Percentiles rank a stretch among this genome's conserved stretches.
Conservation (phyloP, 2,113 vertebrate species). For the Plecotus auritus region DNA sequence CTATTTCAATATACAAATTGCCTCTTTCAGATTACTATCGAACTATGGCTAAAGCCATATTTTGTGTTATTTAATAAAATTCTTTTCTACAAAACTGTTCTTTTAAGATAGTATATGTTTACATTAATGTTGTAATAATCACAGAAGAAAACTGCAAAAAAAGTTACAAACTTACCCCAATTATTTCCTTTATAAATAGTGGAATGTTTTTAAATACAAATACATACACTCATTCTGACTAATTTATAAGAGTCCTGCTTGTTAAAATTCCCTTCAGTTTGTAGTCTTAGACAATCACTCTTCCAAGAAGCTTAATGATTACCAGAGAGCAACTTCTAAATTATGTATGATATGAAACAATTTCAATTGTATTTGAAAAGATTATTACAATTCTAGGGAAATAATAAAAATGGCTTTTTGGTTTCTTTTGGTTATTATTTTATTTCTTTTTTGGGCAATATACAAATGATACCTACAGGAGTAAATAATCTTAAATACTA, state of each 20-base stretch:
- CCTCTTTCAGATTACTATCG: neutral
- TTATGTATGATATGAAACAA: neutral
- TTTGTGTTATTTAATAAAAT: slow-evolving; percentile 8
- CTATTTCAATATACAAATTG: neutral
- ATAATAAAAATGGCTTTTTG: neutral
- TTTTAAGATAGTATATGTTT: slow-evolving; percentile 34
- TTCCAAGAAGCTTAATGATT: neutral
- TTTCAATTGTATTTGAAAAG: slow-evolving; percentile 34
- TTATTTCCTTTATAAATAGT: slow-evolving; percentile 6
- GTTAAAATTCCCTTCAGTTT: neutral
- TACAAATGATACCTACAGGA: neutral
- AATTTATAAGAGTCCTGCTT: neutral
- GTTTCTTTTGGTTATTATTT: neutral
- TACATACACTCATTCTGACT: neutral
- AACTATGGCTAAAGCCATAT: neutral
- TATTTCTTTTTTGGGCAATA: neutral
- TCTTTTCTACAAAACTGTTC: neutral
- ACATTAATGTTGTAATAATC: neutral
- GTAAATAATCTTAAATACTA: slow-evolving; percentile 50
- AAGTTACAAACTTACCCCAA: neutral
- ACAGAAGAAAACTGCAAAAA: slow-evolving; percentile 20
- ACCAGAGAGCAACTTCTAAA: neutral
- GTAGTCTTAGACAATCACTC: neutral
- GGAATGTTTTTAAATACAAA: neutral
- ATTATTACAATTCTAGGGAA: neutral